Evolutionary conservation across 1,140 invertebrate genomes (phyloP), one percentile per base, ranked within the genome.

Genomic region (Leptinotarsa texana): DNA sequence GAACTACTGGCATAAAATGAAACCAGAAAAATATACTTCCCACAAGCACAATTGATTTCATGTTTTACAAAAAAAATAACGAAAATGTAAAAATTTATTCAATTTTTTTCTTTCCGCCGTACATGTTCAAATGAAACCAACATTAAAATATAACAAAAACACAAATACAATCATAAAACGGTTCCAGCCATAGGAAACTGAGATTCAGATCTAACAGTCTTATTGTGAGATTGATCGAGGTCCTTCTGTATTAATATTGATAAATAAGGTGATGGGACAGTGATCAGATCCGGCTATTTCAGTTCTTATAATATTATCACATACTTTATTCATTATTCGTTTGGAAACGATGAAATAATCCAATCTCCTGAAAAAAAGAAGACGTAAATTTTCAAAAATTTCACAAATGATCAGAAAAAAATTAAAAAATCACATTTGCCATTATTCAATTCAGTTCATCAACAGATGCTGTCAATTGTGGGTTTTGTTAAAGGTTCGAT

Each of bases 281-380:
- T 97, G 95, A 83, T 96, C 95, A 82, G 94, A 96, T n/a, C 95
- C 95, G 80, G 88, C 89, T 5, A 96, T 90, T 76, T 92, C 85
- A 69, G 87, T 89, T 49, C 93, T 88, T 67, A 96, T 94, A 42
- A 92, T 86, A 84, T 89, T 93, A 83, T 98, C 96, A 84, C 94
- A 94, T 13, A 98, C 82, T 24, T 92, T 89, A 2, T 92, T 86
- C 71, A 92, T 83, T 15, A 98, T 86, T 73, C 92, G 88, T 80
- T 97, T 88, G 1, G 96, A 98, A 1, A 97, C 85, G 18, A 99
- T 89, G 84, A 96, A 98, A 84, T 99, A 99, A 87, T 99, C 97
- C 76, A 99, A 86, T 84, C 97, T 89, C 96, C 93, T 95, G 90
- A 90, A 79, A 80, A 83, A 80, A 76, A 77, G 74, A 57, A 1